These are phyloP conservation scores for Ia io DNA, from an alignment of 2,113 vertebrate species.

Conservation along the genomic window DNA sequence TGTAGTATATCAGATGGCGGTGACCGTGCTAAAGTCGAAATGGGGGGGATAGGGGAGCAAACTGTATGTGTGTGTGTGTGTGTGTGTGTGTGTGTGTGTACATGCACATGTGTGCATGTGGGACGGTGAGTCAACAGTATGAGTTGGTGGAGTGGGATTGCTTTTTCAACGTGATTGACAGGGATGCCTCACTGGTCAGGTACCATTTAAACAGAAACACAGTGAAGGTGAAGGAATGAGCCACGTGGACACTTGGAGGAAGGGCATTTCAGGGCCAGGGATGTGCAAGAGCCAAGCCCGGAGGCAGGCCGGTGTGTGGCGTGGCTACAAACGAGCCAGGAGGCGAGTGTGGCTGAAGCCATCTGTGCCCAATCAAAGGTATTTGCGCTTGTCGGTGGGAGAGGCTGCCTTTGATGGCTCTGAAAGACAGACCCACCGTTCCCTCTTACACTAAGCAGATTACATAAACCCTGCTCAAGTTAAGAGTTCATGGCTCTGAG, in stretches of 20 bases:
- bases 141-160: no score
- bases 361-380: background rate
- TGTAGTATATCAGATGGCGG: background rate
- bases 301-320: background rate
- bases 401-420: background rate
- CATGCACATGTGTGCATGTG: fast-evolving
- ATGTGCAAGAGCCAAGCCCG: background rate
- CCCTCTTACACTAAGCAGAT: background rate
- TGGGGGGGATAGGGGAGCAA: fast-evolving
- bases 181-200: background rate
- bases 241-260: background rate
- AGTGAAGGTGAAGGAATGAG: background rate
- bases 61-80: fast-evolving
- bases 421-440: background rate
- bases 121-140: background rate
- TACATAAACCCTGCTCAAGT: background rate
- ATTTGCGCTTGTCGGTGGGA: background rate
- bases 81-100: background rate
- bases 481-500: slow-evolving; percentile 31
- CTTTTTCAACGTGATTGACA: background rate
- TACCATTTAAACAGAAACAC: background rate
- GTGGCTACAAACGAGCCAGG: background rate
- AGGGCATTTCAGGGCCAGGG: background rate
- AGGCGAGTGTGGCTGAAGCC: background rate
- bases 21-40: background rate